Evolutionary conservation across 2,797 vertebrate species (phyloP).

Genomic region (Cyprinodon diabolis): DNA sequence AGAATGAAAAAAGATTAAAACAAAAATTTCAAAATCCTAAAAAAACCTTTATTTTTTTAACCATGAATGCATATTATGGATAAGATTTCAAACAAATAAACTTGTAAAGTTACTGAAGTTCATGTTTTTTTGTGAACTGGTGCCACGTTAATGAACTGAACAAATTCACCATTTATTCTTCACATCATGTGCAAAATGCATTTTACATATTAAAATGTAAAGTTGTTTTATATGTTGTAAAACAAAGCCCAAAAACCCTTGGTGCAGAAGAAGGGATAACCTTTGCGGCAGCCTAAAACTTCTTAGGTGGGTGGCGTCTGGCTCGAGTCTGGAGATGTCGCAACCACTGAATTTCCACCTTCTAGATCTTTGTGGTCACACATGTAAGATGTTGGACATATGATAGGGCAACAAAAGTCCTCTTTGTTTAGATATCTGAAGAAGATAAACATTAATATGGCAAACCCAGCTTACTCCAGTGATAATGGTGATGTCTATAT

Average conservation of each 20-base stretch:
- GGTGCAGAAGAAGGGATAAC: not conserved
- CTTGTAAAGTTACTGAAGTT: not conserved
- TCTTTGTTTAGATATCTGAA: not conserved
- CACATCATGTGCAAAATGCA: not conserved
- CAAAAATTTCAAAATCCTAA: not conserved
- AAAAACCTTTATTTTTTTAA: not conserved
- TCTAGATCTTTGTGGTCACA: not conserved
- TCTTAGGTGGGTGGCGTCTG: conserved; percentile 3
- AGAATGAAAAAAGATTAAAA: not conserved
- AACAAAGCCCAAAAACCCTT: not conserved
- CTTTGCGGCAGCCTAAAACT: not conserved
- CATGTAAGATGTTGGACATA: conserved; percentile 2
- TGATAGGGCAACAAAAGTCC: not conserved
- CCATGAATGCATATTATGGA: not conserved
- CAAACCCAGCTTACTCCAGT: too few species aligned
- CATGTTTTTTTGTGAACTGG: not conserved
- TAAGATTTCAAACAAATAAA: not conserved
- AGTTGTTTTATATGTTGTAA: not conserved
- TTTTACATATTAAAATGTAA: not conserved
- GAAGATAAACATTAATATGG: not conserved
- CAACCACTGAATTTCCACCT: not conserved
- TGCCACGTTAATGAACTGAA: not conserved
- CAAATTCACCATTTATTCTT: not conserved
- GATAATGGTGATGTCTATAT: not conserved
- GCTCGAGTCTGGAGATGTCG: not conserved